Conservation (phyloP, 1,140 invertebrate genomes). For the Atta texana region DNA sequence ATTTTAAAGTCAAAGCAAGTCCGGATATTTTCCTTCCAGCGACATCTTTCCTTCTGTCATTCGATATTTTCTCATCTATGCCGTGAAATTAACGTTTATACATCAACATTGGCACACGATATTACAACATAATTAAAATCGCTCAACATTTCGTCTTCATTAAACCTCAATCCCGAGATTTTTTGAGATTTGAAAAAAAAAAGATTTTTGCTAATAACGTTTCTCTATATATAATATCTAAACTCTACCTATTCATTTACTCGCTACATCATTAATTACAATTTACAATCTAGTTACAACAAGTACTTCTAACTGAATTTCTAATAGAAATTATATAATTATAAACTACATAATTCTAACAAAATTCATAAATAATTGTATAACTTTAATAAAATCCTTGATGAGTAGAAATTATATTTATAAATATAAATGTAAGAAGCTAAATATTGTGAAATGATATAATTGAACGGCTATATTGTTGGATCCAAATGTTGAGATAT, state of each 20-base stretch:
- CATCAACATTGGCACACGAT: not conserved
- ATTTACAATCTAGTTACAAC: not conserved
- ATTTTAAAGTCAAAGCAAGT: constrained; percentile 56
- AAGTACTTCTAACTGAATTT: not conserved
- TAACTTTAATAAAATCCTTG: not conserved
- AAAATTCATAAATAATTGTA: not conserved
- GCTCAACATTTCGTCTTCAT: not conserved
- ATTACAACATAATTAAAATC: constrained; percentile 34
- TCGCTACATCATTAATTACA: not conserved
- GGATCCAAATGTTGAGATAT: not conserved
- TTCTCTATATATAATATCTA: not conserved
- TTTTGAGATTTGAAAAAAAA: not conserved
- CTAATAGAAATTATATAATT: not conserved
- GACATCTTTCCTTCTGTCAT: not conserved
- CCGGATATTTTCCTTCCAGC: constrained; percentile 30
- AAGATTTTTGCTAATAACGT: constrained; percentile 8
- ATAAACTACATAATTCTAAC: not conserved
- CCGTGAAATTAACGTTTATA: constrained; percentile 1
- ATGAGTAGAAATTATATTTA: not conserved
- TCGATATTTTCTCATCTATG: not conserved
- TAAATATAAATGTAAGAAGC: not conserved
- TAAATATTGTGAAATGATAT: not conserved
- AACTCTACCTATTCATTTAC: not conserved
- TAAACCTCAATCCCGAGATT: not conserved
- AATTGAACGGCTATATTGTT: not conserved